Evolutionary conservation across 1,140 invertebrate species (phyloP), one percentile per base, ranked within the genome.

Genomic region (Scaptomyza graminum): DNA sequence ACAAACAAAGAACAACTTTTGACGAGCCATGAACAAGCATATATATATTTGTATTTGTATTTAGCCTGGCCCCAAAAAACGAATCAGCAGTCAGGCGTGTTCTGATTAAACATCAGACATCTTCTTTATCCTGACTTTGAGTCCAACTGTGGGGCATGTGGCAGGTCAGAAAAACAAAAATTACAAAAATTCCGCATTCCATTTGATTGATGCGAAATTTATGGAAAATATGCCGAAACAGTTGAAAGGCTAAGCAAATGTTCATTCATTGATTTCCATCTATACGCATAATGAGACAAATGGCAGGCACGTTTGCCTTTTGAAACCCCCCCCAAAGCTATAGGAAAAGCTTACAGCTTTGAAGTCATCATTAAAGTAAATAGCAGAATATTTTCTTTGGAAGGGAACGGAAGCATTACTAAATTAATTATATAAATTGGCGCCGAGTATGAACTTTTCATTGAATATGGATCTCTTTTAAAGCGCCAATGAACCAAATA

Each of bases 1-100:
- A 63, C 60, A 28, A 44, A 46, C 15, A 43, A 44, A 49, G 79
- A 72, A 59, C 31, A 56, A 54, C 18, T 67, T 69, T 64, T 76
- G 66, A 68, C 66, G 60, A 66, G 62, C 57, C 44, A 70, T 22
- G 34, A 61, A 63, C 63, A 77, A 34, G 7, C 1, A 34, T 9
- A 34, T 1, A 34, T 34, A 9, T 8, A 9, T 9, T 2, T 34
- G 7, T 34, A 9, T 34, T 2, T 34, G 60, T 52, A 66, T 77
- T 22, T 22, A 22, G 18, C 18, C 63, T 74, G 34, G 37, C 31
- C 13, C 31, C 16, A 54, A 55, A 65, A 34, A 9, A 34, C 31
- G 3, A 79, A 68, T 73, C 49, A 49, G 15, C 63, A 61, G 56
- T 37, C 68, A 57, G 18, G 22, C 31, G 22, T 31, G 22, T 31